A percentile compares a stretch with the other conserved stretches of the same genome.
Evolutionary conservation across 2,113 vertebrate species (phyloP).

Genomic region (Merops nubicus): DNA sequence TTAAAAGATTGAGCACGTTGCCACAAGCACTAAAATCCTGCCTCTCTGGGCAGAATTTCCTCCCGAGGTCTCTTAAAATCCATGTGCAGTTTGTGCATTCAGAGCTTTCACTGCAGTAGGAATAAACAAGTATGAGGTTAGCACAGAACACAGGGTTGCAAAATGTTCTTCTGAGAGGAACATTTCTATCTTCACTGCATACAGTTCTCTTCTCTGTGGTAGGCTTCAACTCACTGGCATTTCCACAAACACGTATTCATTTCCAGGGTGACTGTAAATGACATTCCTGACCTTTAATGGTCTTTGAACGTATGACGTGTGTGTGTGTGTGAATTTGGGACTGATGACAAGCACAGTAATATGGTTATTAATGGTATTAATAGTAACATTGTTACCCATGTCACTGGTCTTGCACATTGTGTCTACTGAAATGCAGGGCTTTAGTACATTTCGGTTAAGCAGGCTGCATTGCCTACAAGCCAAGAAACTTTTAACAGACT

Average conservation of each 20-base stretch:
- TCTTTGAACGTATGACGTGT: not conserved
- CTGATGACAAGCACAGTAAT: not conserved
- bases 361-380: not conserved
- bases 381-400: not conserved
- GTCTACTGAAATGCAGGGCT: not conserved
- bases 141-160: not conserved
- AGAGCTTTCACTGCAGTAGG: not conserved
- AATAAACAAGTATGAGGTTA: not conserved
- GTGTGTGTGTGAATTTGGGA: not conserved
- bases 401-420: not conserved
- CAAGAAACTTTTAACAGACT: not conserved
- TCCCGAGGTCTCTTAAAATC: not conserved
- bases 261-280: not conserved
- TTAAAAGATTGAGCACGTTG: constrained; percentile 46
- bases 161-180: not conserved
- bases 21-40: not conserved
- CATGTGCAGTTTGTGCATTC: not conserved
- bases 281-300: not conserved
- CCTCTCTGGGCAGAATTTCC: not conserved
- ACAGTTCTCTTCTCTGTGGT: not conserved
- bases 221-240: not conserved
- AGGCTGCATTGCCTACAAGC: not conserved
- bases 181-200: not conserved
- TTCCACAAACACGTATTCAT: not conserved
- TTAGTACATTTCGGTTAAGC: not conserved